These are phyloP conservation scores for Holothuria glaberrima DNA, from an alignment of 35 echinoderm and acorn worm species.

Conservation along the genomic window DNA sequence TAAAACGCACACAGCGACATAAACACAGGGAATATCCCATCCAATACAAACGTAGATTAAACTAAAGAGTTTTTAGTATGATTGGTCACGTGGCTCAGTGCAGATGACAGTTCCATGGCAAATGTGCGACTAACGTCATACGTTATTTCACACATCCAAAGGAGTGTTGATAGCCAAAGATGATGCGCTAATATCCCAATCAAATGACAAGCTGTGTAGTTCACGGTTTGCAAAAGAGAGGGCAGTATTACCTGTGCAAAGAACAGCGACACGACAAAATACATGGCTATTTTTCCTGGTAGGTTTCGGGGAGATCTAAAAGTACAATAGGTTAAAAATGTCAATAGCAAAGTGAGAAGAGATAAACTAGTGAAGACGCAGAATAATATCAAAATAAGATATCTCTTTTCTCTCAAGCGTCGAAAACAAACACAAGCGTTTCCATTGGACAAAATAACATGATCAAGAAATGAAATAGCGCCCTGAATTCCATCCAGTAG, in stretches of 20 bases:
- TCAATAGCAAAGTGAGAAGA: not conserved
- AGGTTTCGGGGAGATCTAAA: constrained; percentile 11
- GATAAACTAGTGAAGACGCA: not conserved
- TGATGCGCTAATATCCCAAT: constrained; percentile 40
- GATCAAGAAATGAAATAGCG: no score
- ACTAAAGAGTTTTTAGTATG: not conserved
- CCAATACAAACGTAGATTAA: constrained; percentile 28
- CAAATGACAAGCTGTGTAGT: not conserved
- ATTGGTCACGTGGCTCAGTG: not conserved
- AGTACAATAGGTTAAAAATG: constrained; percentile 19
- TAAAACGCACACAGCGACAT: not conserved
- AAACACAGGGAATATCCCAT: constrained; percentile 13
- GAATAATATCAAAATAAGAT: not conserved
- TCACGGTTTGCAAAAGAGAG: not conserved
- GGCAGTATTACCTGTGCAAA: not conserved
- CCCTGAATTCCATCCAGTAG: no score
- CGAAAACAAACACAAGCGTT: no score
- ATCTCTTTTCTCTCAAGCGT: no score
- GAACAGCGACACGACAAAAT: constrained; percentile 6
- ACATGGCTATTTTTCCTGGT: constrained; percentile 7
- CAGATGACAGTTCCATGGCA: not conserved
- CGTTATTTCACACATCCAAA: constrained; percentile 65
- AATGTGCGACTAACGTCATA: constrained; percentile 78
- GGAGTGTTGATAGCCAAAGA: constrained; percentile 61
- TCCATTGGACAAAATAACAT: no score